These are phyloP conservation scores for Piaya cayana DNA, from an alignment of 2,113 vertebrate species.

Conservation along the genomic window DNA sequence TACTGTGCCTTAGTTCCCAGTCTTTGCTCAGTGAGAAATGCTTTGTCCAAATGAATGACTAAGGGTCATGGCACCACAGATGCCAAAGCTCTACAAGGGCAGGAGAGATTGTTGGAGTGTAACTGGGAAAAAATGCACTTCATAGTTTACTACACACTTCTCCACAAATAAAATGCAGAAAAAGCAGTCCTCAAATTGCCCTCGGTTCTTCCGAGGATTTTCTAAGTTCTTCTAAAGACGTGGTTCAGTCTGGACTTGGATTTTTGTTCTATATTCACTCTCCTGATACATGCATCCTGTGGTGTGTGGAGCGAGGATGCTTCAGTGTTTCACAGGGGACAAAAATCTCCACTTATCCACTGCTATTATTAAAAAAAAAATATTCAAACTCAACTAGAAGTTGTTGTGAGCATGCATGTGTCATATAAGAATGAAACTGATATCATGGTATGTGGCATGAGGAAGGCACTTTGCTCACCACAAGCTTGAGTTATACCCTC, in stretches of 20 bases:
- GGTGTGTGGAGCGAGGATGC: background rate
- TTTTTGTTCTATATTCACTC: background rate
- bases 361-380: background rate
- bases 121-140: background rate
- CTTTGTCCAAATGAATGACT: background rate
- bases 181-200: background rate
- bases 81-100: background rate
- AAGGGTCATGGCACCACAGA: background rate
- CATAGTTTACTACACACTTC: background rate
- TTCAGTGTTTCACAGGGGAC: background rate
- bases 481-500: background rate
- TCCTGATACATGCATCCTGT: background rate
- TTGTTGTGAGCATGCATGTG: background rate
- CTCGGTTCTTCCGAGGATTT: background rate
- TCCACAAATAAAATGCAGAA: background rate
- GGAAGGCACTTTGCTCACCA: background rate
- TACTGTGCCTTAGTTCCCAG: background rate
- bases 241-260: background rate
- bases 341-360: background rate
- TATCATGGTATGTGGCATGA: background rate
- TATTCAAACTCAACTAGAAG: background rate
- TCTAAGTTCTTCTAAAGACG: background rate
- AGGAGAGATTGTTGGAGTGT: accelerated
- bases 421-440: background rate
- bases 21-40: background rate